Conservation (phyloP, 2,113 vertebrate species). For the Thamnaconus septentrionalis region DNA sequence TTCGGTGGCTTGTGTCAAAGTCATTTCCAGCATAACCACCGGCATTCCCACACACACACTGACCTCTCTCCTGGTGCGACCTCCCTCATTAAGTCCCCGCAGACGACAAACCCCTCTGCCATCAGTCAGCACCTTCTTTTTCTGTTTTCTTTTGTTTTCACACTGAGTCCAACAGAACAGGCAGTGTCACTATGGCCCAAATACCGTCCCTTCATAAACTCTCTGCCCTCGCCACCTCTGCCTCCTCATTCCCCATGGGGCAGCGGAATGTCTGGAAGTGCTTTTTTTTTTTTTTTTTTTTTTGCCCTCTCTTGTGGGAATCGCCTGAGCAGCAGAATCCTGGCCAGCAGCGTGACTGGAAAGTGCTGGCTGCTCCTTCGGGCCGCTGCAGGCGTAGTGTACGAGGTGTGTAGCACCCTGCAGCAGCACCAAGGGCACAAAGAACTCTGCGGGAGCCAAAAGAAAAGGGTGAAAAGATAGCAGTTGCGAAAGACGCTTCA, state of each 20-base stretch:
- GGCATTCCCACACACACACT: slow-evolving; percentile 18
- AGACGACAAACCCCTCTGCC: not conserved
- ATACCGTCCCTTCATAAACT: slow-evolving; percentile 13
- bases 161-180: not conserved
- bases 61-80: slow-evolving; percentile 16
- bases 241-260: slow-evolving; percentile 3
- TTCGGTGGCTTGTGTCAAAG: not conserved
- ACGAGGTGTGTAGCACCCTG: slow-evolving; percentile 2
- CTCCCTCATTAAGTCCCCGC: slow-evolving; percentile 17
- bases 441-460: not conserved
- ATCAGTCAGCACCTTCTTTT: slow-evolving; percentile 49
- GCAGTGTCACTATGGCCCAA: not conserved
- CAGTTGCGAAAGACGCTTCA: too few relatives aligned
- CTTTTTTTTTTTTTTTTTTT: slow-evolving; percentile 14
- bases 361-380: not conserved
- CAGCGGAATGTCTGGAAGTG: slow-evolving; percentile 31
- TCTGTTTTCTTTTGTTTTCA: not conserved
- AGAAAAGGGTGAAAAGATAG: too few relatives aligned
- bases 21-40: not conserved
- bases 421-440: slow-evolving; percentile 5
- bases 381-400: slow-evolving; percentile 30
- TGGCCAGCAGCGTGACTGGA: slow-evolving; percentile 23
- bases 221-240: not conserved
- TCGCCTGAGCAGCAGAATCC: slow-evolving; percentile 36
- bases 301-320: slow-evolving; percentile 22